These are phyloP conservation scores for Tiliqua scincoides DNA, from an alignment of 2,113 vertebrate species.

Conservation along the genomic window DNA sequence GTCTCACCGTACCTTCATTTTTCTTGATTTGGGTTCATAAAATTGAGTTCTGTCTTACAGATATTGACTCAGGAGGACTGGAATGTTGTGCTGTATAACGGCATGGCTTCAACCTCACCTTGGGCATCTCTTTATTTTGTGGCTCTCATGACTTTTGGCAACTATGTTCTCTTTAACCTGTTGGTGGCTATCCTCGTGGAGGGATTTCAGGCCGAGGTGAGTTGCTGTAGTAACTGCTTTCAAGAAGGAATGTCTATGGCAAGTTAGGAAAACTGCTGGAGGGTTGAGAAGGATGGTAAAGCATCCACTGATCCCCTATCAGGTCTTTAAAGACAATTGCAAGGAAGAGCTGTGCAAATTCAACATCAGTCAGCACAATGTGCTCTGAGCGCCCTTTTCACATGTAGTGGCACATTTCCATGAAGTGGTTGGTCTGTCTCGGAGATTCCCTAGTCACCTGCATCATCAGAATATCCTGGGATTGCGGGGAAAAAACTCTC, in stretches of 20 bases:
- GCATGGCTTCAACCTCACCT: conserved; percentile 93
- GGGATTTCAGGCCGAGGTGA: conserved; percentile 96
- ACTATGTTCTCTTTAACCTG: conserved; percentile 96
- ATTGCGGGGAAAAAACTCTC: neutral
- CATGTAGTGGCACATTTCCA: accelerated
- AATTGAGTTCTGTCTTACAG: conserved; percentile 65
- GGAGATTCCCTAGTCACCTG: conserved; percentile 7
- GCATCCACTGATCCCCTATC: neutral
- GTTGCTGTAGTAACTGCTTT: conserved; percentile 17
- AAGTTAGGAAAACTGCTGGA: neutral
- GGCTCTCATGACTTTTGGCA: conserved; percentile 96
- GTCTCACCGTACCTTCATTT: neutral
- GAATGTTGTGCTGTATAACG: conserved; percentile 95
- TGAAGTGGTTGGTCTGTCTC: neutral
- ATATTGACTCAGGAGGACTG: conserved; percentile 98
- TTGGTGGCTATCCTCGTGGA: conserved; percentile 96
- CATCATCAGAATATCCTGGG: neutral
- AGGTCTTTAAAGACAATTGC: neutral
- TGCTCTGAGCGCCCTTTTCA: neutral
- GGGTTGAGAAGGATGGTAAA: neutral
- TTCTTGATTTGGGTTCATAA: conserved; percentile 23
- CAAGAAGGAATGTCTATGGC: neutral
- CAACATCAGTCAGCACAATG: neutral
- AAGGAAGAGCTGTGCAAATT: conserved; percentile 12
- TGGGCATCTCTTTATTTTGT: conserved; percentile 96